A percentile compares a stretch with the other conserved stretches of the same genome.
phyloP scores from a whole-genome alignment of 2,113 vertebrate species.

The Thermophis baileyi region DNA sequence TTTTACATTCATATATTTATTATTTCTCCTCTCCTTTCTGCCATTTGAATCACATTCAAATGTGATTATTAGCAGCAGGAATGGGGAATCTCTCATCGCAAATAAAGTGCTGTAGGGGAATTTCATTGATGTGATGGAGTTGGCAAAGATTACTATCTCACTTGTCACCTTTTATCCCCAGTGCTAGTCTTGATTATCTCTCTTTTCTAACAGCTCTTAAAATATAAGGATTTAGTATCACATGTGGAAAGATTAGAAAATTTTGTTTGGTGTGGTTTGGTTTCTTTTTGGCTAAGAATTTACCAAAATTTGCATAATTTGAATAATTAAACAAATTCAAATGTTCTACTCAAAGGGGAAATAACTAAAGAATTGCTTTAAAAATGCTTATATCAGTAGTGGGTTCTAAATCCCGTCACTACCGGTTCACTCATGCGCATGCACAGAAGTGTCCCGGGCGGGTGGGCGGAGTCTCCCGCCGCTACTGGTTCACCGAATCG shows the following conservation, averaged over 20 bases:
- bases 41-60: not conserved
- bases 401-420: no score
- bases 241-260: not conserved
- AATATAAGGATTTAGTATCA: not conserved
- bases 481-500: no score
- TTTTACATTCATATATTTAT: not conserved
- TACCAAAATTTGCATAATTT: not conserved
- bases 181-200: not conserved
- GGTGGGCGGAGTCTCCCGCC: no score
- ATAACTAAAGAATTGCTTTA: not conserved
- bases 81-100: not conserved
- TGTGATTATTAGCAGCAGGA: not conserved
- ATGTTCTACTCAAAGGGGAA: not conserved
- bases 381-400: not conserved
- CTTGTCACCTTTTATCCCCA: not conserved
- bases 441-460: no score
- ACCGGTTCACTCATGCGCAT: no score
- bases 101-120: not conserved
- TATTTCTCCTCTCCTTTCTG: not conserved
- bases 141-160: not conserved
- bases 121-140: not conserved
- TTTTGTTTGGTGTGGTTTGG: not conserved
- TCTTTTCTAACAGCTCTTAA: not conserved
- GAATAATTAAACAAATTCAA: not conserved
- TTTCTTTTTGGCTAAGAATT: not conserved